Base-by-base conservation (phyloP, 2,797 vertebrate genomes). In the Manis pentadactyla region DNA sequence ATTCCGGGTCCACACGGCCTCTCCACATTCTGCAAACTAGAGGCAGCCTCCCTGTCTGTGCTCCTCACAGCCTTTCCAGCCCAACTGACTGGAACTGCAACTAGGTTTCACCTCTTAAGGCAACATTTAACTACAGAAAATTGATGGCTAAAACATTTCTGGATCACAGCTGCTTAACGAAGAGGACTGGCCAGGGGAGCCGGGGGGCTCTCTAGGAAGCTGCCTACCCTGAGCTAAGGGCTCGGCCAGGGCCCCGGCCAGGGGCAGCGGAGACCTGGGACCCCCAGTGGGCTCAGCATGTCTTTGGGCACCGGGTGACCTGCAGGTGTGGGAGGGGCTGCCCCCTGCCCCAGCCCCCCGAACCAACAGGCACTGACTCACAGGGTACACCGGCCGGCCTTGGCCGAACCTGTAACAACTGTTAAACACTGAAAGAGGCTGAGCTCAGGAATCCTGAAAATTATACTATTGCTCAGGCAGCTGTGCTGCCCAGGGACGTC, bases 21-120 rank as follows among this genome's bases (percentile, higher is more conserved):
- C 14, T 9, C 46, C 46, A 15, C 5, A 7, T 31, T 21, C 29
- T 1, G 42, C 55, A 9, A 13, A 11, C 34, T 11, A 11, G 21
- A 4, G 10, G 7, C 1, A 7, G 2, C 13, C 4, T 5, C n/a
- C 15, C 8, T 1, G 18, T 27, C 13, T 1, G 61, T 18, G 5
- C 5, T 18, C 27, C 21, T 34, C 4, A 29, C 0, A 27, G 27
- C 29, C 64, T 27, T 11, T 55, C 29, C 37, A 37, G 37, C 64
- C 34, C 5, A 1, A 37, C 31, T 15, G 66, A 39, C 57, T 39
- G 51, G 8, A 17, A 15, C n/a, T 18, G 19, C 27, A 11, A 10
- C 4, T 4, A 31, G 7, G 19, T 4, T 31, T 53, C 39, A 18
- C 19, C 37, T 18, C 27, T 21, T 21, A 49, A 8, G 13, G 37